Evolutionary conservation across 2,888 invertebrate species (phyloP).

Genomic region (Pristionchus arcanus): DNA sequence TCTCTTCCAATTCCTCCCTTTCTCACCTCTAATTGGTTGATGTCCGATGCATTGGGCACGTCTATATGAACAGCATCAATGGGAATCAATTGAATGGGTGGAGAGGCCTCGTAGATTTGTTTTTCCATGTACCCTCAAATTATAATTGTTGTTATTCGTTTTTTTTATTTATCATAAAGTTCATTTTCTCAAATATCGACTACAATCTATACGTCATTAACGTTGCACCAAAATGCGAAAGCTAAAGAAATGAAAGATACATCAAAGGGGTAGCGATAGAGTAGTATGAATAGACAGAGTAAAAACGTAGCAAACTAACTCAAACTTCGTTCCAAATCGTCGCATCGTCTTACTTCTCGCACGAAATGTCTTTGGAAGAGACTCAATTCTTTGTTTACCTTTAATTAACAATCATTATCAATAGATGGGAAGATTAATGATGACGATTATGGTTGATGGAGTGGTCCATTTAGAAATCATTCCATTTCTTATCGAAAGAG

Average conservation of each 20-base stretch:
- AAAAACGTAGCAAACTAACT: neutral
- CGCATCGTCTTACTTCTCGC: conserved; percentile 85
- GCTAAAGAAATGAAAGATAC: neutral
- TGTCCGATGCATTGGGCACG: conserved; percentile 97
- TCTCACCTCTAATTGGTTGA: conserved; percentile 94
- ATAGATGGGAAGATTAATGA: neutral
- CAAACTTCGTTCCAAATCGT: conserved; percentile 88
- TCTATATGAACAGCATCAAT: conserved; percentile 81
- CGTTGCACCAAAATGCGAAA: neutral
- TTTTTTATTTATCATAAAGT: no score
- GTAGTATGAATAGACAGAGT: neutral
- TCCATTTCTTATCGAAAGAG: neutral
- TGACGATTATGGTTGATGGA: neutral
- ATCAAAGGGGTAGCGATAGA: neutral
- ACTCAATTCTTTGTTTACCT: conserved; percentile 38
- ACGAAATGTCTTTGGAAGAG: conserved; percentile 54
- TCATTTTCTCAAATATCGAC: no score
- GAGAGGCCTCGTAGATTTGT: conserved; percentile 94
- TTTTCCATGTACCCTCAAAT: conserved; percentile 89
- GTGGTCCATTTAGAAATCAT: neutral
- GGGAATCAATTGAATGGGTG: conserved; percentile 91
- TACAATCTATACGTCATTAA: neutral
- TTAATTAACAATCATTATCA: neutral
- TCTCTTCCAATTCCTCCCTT: neutral
- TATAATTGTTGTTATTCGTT: neutral